phyloP scores from a whole-genome alignment of 2,113 vertebrate genomes.

The Synodontis membranacea region DNA sequence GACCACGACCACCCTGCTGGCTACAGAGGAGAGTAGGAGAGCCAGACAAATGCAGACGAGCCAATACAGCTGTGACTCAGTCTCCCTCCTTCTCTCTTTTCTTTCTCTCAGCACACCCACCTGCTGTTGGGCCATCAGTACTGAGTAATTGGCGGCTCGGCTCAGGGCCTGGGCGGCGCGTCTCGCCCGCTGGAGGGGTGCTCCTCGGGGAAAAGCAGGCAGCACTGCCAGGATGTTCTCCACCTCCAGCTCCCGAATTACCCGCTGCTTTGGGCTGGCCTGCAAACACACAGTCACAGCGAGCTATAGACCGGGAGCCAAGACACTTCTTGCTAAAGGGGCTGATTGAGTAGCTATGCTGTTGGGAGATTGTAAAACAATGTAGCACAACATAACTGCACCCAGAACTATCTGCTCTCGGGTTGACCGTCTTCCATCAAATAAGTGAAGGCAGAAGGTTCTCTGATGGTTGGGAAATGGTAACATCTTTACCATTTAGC shows the following conservation, averaged over 20 bases:
- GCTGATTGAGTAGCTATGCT: conserved; percentile 10
- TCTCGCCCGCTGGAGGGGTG: conserved; percentile 57
- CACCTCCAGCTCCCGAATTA: conserved; percentile 60
- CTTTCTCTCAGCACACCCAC: conserved; percentile 54
- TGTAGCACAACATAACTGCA: conserved; percentile 1
- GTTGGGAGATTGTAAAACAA: conserved; percentile 1
- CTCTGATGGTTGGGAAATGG: not conserved
- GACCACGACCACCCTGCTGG: conserved; percentile 41
- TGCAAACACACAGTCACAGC: conserved; percentile 53
- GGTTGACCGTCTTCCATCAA: not conserved
- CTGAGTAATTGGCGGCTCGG: conserved; percentile 60
- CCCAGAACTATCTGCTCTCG: not conserved
- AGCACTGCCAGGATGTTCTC: conserved; percentile 58
- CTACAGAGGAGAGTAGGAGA: conserved; percentile 4
- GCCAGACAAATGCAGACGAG: conserved; percentile 28
- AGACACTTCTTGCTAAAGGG: not conserved
- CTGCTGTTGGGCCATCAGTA: conserved; percentile 62
- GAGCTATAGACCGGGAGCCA: not conserved
- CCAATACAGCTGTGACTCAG: conserved; percentile 47
- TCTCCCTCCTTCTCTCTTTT: conserved; percentile 35
- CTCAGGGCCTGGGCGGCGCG: conserved; percentile 64
- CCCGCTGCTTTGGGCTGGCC: conserved; percentile 52
- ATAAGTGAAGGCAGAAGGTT: not conserved
- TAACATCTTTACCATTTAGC: not conserved
- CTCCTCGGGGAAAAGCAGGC: conserved; percentile 56